Conservation (phyloP, 2,797 vertebrate species). For the Danio choprae region DNA sequence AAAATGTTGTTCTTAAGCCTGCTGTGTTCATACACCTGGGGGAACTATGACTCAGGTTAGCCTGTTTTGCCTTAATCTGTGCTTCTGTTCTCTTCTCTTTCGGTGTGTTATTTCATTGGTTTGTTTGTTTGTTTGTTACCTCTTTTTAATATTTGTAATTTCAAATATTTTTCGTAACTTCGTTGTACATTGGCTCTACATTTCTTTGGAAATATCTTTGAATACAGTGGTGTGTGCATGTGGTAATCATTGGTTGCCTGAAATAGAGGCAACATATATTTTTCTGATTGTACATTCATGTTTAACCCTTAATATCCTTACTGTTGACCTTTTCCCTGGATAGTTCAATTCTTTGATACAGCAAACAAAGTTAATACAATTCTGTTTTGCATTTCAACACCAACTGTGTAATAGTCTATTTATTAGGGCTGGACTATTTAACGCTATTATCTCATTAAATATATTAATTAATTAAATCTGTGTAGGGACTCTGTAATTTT, state of each 20-base stretch:
- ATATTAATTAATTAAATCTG: no score
- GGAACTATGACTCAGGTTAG: constrained; percentile 7
- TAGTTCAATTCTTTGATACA: no score
- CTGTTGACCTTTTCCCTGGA: not conserved
- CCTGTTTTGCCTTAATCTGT: not conserved
- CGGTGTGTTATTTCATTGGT: not conserved
- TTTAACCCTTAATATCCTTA: no score
- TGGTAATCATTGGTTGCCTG: not conserved
- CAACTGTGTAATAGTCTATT: no score
- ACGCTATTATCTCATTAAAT: no score
- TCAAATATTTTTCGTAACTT: no score
- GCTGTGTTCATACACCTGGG: constrained; percentile 54
- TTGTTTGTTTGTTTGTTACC: not conserved
- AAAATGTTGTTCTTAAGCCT: constrained; percentile 60
- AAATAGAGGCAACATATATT: not conserved
- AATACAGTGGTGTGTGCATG: not conserved
- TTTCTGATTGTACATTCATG: not conserved
- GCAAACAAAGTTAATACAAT: no score
- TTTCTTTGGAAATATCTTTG: not conserved
- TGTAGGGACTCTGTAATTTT: no score
- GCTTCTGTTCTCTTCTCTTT: not conserved
- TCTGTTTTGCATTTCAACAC: no score
- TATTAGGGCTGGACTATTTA: no score
- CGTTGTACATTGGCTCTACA: not conserved
- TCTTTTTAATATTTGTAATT: not conserved